A percentile compares a stretch with the other conserved stretches of the same genome.
These are phyloP conservation scores for Solea solea DNA, from an alignment of 2,113 vertebrate genomes.

Conservation along the genomic window DNA sequence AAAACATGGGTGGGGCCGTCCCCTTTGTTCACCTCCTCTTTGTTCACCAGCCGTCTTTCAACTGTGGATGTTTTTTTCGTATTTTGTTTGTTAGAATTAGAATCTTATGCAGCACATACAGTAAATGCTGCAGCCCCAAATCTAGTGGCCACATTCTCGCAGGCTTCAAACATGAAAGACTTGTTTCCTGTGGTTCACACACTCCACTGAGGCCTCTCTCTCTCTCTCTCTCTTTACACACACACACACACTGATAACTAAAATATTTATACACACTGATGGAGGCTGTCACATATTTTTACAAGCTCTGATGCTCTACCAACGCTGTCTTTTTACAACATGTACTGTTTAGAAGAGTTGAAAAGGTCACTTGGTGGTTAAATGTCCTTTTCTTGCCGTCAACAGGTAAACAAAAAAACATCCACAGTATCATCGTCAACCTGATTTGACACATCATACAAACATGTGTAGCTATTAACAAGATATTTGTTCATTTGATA, in stretches of 20 bases:
- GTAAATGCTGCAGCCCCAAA: conserved; percentile 3
- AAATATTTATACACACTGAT: conserved; percentile 53
- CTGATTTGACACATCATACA: neutral
- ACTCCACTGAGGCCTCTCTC: conserved; percentile 21
- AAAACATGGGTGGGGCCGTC: conserved; percentile 15
- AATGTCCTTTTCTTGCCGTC: neutral
- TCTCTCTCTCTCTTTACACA: conserved; percentile 11
- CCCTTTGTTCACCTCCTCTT: conserved; percentile 16
- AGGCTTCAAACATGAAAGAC: conserved; percentile 51
- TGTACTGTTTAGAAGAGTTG: conserved; percentile 24
- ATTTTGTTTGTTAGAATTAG: neutral
- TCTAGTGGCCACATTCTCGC: conserved; percentile 26
- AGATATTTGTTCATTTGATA: too few relatives aligned
- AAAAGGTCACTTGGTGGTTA: conserved; percentile 36
- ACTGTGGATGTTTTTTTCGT: conserved; percentile 3
- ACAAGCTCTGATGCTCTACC: neutral
- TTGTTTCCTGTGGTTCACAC: neutral
- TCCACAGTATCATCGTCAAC: neutral
- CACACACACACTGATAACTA: conserved; percentile 26
- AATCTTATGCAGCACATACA: neutral
- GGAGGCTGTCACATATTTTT: conserved; percentile 34
- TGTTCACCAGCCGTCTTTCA: neutral
- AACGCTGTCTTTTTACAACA: conserved; percentile 31
- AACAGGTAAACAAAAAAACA: too few relatives aligned
- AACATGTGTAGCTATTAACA: neutral